These are phyloP conservation scores for Brachionus koreanus DNA, from an alignment of 1,140 invertebrate genomes.

Conservation along the genomic window DNA sequence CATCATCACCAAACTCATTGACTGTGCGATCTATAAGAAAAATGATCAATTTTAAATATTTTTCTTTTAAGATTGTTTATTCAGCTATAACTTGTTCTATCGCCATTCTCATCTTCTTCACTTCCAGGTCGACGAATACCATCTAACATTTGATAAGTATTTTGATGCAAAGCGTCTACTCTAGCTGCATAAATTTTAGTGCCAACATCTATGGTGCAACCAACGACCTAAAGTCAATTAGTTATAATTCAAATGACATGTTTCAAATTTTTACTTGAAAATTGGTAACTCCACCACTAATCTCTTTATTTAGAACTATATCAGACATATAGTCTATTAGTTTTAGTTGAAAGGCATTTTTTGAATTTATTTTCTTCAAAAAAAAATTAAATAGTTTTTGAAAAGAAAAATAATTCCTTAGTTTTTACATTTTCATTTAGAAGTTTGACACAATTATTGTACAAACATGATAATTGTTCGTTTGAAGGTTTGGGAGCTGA, in stretches of 20 bases:
- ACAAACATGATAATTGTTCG: constrained; percentile 38
- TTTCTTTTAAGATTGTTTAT: background rate
- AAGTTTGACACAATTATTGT: constrained; percentile 42
- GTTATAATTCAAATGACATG: background rate
- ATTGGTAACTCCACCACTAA: constrained; percentile 16
- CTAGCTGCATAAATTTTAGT: constrained; percentile 40
- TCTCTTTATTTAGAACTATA: constrained; percentile 32
- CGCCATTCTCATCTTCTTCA: background rate
- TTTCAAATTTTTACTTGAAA: constrained; percentile 8
- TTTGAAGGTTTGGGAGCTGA: constrained; percentile 13
- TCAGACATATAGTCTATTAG: constrained; percentile 40
- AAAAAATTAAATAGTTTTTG: background rate
- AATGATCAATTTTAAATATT: background rate
- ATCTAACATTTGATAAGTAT: constrained; percentile 42
- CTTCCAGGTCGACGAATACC: constrained; percentile 1
- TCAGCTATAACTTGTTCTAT: background rate
- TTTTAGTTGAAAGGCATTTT: constrained; percentile 43
- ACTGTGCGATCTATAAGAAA: background rate
- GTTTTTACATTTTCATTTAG: constrained; percentile 31
- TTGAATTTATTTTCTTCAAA: constrained; percentile 42
- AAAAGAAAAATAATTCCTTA: too few relatives aligned
- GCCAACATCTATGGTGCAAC: constrained; percentile 38
- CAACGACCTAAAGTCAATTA: background rate
- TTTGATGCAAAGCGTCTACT: constrained; percentile 36
- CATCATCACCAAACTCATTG: background rate